phyloP scores from a whole-genome alignment of 2,888 invertebrate genomes.

The Dermolepida albohirtum region DNA sequence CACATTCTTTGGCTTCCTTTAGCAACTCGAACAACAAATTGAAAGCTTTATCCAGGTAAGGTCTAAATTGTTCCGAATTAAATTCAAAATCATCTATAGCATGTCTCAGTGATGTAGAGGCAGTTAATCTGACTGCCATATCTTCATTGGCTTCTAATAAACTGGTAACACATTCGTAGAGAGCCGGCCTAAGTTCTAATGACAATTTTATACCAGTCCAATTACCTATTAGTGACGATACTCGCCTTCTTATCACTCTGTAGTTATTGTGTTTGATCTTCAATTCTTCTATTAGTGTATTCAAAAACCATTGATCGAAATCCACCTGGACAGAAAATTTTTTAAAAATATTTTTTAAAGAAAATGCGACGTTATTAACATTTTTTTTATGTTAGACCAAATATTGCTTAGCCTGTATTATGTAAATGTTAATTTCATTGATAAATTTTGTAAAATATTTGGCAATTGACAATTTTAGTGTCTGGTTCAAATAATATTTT shows the following conservation, averaged over 20 bases:
- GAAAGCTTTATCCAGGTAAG: constrained; percentile 84
- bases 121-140: constrained; percentile 88
- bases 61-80: constrained; percentile 85
- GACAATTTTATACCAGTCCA: constrained; percentile 89
- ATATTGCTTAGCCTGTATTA: too few relatives aligned
- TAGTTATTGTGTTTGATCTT: constrained; percentile 86
- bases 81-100: constrained; percentile 95
- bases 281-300: constrained; percentile 83
- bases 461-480: too few relatives aligned
- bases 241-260: constrained; percentile 83
- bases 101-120: constrained; percentile 85
- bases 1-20: constrained; percentile 90
- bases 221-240: constrained; percentile 85
- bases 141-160: constrained; percentile 83
- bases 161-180: constrained; percentile 83
- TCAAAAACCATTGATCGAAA: constrained; percentile 93
- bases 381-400: too few relatives aligned
- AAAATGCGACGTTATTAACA: too few relatives aligned
- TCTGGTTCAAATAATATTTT: too few relatives aligned
- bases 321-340: constrained; percentile 72
- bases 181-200: constrained; percentile 79
- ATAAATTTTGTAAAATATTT: too few relatives aligned
- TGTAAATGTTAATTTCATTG: too few relatives aligned
- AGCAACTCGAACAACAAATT: constrained; percentile 84
- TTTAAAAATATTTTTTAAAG: too few relatives aligned